These are phyloP conservation scores for Aptenodytes patagonicus DNA, from an alignment of 2,113 vertebrate genomes.

Conservation along the genomic window DNA sequence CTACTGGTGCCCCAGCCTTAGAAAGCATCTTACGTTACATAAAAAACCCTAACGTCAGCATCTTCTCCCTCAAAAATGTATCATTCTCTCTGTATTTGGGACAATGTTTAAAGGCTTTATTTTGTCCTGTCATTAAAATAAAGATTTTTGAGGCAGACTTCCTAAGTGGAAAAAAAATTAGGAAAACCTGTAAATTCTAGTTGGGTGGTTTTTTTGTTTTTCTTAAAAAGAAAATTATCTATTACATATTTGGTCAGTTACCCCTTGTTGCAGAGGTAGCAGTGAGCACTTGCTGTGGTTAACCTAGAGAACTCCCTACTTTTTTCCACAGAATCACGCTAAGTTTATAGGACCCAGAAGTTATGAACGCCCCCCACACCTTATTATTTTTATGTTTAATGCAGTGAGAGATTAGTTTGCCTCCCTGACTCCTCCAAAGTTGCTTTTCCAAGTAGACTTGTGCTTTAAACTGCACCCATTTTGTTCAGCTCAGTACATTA, in stretches of 20 bases:
- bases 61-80: background rate
- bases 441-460: background rate
- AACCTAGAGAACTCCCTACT: background rate
- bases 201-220: background rate
- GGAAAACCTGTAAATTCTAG: background rate
- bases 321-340: background rate
- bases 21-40: background rate
- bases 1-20: background rate
- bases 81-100: background rate
- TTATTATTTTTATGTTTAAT: background rate
- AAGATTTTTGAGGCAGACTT: background rate
- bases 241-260: background rate
- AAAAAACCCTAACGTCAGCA: background rate
- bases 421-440: background rate
- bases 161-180: background rate
- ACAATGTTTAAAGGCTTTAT: background rate
- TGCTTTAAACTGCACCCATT: slow-evolving; percentile 3
- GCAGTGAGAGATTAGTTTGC: background rate
- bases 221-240: background rate
- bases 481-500: slow-evolving; percentile 9
- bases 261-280: background rate
- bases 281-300: background rate
- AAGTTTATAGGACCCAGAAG: background rate
- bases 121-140: background rate
- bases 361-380: background rate